Evolutionary conservation across 2,888 invertebrate genomes (phyloP).

Genomic region (Dicycla oo): DNA sequence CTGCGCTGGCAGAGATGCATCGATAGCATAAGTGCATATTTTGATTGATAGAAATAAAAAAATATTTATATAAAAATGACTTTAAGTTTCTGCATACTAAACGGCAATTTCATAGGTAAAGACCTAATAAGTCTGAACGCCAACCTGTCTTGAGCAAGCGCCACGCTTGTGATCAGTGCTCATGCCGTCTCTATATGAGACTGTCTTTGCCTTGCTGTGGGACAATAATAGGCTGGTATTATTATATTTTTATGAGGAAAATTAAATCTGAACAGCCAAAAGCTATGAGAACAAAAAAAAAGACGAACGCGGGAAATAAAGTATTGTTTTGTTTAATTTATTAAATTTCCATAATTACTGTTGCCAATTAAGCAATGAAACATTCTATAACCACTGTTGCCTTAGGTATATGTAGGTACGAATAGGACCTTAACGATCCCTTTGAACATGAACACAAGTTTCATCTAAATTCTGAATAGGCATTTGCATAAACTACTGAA

Average conservation of each 20-base stretch:
- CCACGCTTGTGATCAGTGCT: too few relatives aligned
- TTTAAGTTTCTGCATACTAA: too few relatives aligned
- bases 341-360: background rate
- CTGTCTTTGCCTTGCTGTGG: too few relatives aligned
- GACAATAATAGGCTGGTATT: too few relatives aligned
- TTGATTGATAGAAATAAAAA: too few relatives aligned
- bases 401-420: background rate
- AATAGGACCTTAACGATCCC: background rate
- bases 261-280: slow-evolving; percentile 18
- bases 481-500: slow-evolving; percentile 19
- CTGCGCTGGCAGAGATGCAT: too few relatives aligned
- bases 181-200: too few relatives aligned
- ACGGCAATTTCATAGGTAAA: too few relatives aligned
- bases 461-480: background rate
- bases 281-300: background rate
- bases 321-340: background rate
- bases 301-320: background rate
- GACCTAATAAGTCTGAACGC: too few relatives aligned
- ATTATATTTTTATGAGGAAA: slow-evolving; percentile 65
- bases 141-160: too few relatives aligned
- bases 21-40: too few relatives aligned
- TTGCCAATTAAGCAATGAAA: background rate
- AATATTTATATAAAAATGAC: too few relatives aligned
- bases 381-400: background rate
- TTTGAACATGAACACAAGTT: slow-evolving; percentile 10